Conservation (phyloP, 2,888 invertebrate genomes). For the Tupiocoris notatus region DNA sequence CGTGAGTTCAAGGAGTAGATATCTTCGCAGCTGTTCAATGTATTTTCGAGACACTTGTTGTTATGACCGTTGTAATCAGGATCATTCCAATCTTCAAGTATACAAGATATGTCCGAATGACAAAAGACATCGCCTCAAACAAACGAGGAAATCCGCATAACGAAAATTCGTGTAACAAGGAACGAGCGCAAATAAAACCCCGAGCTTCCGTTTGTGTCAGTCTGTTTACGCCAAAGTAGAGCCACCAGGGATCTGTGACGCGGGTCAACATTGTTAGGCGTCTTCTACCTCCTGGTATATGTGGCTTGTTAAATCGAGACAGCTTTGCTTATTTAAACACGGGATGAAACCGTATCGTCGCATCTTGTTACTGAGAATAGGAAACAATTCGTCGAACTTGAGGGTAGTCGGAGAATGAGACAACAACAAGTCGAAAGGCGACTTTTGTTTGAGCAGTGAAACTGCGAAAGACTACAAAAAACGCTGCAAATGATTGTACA, state of each 20-base stretch:
- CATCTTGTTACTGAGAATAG: slow-evolving; percentile 21
- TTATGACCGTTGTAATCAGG: too few species aligned
- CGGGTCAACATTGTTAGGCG: slow-evolving; percentile 41
- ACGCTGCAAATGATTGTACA: too few species aligned
- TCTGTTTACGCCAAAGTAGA: background rate
- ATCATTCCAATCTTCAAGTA: too few species aligned
- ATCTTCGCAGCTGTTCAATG: too few species aligned
- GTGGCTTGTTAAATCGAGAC: slow-evolving; percentile 37
- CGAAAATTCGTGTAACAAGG: slow-evolving; percentile 24
- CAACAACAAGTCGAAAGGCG: too few species aligned
- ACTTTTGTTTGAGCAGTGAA: too few species aligned
- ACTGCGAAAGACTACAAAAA: too few species aligned
- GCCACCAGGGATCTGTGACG: background rate
- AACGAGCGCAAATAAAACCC: slow-evolving; percentile 32
- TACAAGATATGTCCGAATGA: background rate
- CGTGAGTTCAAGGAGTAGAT: too few species aligned
- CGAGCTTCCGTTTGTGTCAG: slow-evolving; percentile 5
- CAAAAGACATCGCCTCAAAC: background rate
- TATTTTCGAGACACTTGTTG: too few species aligned
- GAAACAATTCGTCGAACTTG: background rate
- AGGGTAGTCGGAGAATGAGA: too few species aligned
- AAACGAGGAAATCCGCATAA: slow-evolving; percentile 25
- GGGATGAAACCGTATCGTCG: slow-evolving; percentile 16
- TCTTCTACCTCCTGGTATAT: slow-evolving; percentile 20
- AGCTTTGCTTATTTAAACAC: slow-evolving; percentile 39